phyloP scores from a whole-genome alignment of 1,140 invertebrate species.

The Cydia splendana region DNA sequence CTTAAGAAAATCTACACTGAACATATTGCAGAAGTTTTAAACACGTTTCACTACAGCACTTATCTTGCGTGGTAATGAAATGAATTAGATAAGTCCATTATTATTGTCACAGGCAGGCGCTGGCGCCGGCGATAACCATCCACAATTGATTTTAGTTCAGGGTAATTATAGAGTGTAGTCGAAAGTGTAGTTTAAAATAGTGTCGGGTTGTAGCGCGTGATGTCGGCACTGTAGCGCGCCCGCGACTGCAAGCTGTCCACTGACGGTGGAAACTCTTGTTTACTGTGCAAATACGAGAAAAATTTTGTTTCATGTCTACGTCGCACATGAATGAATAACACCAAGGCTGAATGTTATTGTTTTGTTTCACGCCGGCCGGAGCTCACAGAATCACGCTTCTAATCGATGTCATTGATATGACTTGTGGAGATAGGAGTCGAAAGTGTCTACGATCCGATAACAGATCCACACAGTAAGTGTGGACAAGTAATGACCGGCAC shows the following conservation, averaged over 20 bases:
- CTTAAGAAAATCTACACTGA: conserved; percentile 73
- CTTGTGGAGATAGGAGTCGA: background rate
- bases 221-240: conserved; percentile 46
- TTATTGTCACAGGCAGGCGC: conserved; percentile 35
- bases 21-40: conserved; percentile 60
- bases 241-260: conserved; percentile 52
- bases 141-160: conserved; percentile 37
- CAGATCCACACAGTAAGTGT: background rate
- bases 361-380: conserved; percentile 44
- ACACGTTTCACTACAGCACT: conserved; percentile 59
- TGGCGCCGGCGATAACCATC: conserved; percentile 33
- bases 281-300: conserved; percentile 70
- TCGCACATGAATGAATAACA: conserved; percentile 64
- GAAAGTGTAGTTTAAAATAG: conserved; percentile 49
- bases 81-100: conserved; percentile 31
- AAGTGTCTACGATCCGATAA: conserved; percentile 5
- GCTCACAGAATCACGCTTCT: conserved; percentile 42
- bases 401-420: conserved; percentile 36
- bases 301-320: conserved; percentile 65
- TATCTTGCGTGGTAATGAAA: conserved; percentile 61
- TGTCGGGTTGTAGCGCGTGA: conserved; percentile 34
- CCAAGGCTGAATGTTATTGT: conserved; percentile 62
- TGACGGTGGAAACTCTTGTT: conserved; percentile 61
- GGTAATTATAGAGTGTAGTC: conserved; percentile 41
- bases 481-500: background rate